Percentiles rank a stretch among this genome's conserved stretches.
Conservation (phyloP, 2,797 vertebrate species). For the Liasis olivaceus region DNA sequence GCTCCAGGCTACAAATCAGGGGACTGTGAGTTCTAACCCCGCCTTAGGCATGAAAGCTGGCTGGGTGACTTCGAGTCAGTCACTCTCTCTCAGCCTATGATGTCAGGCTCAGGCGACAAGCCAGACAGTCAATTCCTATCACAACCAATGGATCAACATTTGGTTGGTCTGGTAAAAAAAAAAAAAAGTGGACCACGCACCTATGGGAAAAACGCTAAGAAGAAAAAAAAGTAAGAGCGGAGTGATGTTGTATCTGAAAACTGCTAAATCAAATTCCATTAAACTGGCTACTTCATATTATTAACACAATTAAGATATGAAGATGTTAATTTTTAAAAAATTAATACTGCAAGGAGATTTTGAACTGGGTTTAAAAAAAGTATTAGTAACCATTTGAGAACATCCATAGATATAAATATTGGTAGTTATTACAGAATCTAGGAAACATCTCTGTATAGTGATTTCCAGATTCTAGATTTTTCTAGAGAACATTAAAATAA, state of each 20-base stretch:
- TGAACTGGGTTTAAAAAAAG: not conserved
- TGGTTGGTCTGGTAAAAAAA: too few species aligned
- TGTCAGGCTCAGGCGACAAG: too few species aligned
- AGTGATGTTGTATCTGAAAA: not conserved
- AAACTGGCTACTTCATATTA: not conserved
- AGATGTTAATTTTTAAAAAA: not conserved
- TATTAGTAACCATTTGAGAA: not conserved
- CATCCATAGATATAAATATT: not conserved
- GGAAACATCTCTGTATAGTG: not conserved
- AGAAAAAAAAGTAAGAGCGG: not conserved
- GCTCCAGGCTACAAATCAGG: too few species aligned
- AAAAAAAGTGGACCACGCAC: too few species aligned
- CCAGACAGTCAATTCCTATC: too few species aligned
- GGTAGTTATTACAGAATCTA: not conserved
- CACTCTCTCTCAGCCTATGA: too few species aligned
- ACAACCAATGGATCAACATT: too few species aligned
- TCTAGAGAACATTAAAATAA: not conserved
- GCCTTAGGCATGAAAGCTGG: too few species aligned
- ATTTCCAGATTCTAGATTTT: not conserved
- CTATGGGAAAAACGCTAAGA: too few species aligned
- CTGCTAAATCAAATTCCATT: not conserved
- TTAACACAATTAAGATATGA: not conserved
- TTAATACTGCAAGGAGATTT: not conserved
- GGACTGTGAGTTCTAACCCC: too few species aligned
- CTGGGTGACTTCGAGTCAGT: too few species aligned